Percentiles rank a stretch among this genome's conserved stretches.
Evolutionary conservation across 37 sponge, comb jelly and placozoan species (phyloP).

Genomic region (Spongia lamella): DNA sequence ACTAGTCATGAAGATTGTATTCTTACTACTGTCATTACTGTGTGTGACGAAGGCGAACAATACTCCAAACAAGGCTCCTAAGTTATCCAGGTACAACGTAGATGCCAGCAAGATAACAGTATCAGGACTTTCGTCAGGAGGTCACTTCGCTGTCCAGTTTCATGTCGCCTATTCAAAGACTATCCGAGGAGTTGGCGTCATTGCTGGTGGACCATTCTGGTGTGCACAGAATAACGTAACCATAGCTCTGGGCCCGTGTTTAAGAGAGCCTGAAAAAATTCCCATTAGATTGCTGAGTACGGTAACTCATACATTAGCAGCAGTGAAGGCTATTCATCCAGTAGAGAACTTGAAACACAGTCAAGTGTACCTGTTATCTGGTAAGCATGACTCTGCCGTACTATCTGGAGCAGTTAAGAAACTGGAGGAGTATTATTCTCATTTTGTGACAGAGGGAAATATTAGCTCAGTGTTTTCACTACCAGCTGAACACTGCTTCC

Average conservation of each 20-base stretch:
- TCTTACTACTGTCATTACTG: too few species aligned
- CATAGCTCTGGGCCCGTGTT: slow-evolving; percentile 22
- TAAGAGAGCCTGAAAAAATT: slow-evolving; percentile 9
- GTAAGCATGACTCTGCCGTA: slow-evolving; percentile 12
- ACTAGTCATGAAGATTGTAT: too few species aligned
- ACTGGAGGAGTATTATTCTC: slow-evolving; percentile 21
- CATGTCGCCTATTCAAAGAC: slow-evolving; percentile 42
- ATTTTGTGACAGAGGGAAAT: not conserved
- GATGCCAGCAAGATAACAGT: slow-evolving; percentile 11
- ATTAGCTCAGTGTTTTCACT: slow-evolving; percentile 1
- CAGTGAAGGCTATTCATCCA: slow-evolving; percentile 9
- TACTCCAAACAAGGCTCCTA: too few species aligned
- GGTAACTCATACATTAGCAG: slow-evolving; percentile 17
- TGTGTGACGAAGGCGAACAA: too few species aligned
- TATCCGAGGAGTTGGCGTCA: slow-evolving; percentile 30
- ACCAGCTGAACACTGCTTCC: slow-evolving; percentile 19
- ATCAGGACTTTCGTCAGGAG: slow-evolving; percentile 46
- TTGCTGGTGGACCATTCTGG: slow-evolving; percentile 41
- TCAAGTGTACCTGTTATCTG: slow-evolving; percentile 26
- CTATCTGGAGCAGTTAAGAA: not conserved
- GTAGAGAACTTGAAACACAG: not conserved
- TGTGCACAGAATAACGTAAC: slow-evolving; percentile 21
- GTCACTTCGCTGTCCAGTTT: slow-evolving; percentile 41
- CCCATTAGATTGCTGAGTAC: slow-evolving; percentile 12
- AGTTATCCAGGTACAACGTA: too few species aligned